Evolutionary conservation across 2,888 invertebrate genomes (phyloP).

Genomic region (Abscondita cerata): DNA sequence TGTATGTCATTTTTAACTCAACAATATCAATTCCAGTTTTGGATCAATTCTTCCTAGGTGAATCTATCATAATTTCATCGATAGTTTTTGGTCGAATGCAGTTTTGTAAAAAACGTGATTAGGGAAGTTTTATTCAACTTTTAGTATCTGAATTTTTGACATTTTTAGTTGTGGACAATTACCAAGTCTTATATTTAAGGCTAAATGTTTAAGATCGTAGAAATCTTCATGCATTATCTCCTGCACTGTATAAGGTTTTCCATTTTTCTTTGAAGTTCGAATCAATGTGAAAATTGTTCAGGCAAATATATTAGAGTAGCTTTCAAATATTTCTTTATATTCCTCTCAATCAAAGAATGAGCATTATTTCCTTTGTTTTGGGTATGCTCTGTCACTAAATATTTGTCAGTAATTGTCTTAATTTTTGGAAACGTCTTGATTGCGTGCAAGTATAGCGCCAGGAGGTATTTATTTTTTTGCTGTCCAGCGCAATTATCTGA

Average conservation of each 20-base stretch:
- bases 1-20: background rate
- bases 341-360: slow-evolving; percentile 1
- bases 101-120: background rate
- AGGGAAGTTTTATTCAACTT: background rate
- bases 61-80: background rate
- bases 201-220: background rate
- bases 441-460: slow-evolving; percentile 22
- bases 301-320: background rate
- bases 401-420: slow-evolving; percentile 22
- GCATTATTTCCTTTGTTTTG: slow-evolving; percentile 8
- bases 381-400: slow-evolving; percentile 10
- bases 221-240: background rate
- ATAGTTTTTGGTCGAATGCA: background rate
- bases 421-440: slow-evolving; percentile 13
- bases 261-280: background rate
- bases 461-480: slow-evolving; percentile 30
- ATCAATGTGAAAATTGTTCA: background rate
- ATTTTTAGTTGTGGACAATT: background rate
- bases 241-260: background rate
- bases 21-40: background rate
- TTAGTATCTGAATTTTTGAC: background rate
- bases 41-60: background rate
- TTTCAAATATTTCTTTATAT: background rate
- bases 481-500: slow-evolving; percentile 45
- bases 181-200: background rate